These are phyloP conservation scores for Hydrolagus affinis DNA, from an alignment of 2,113 vertebrate species.

Conservation along the genomic window DNA sequence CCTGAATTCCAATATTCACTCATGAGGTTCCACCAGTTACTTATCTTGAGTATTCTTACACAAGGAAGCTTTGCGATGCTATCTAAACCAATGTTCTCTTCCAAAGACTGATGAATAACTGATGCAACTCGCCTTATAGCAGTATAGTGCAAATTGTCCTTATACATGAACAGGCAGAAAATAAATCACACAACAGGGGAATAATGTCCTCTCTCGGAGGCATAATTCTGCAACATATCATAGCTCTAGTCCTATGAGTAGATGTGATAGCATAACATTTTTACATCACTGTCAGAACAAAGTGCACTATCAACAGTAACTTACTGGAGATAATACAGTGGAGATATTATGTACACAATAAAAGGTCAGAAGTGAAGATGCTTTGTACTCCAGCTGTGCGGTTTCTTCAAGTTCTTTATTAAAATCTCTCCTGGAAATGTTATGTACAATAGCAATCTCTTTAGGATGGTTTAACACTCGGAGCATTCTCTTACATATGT, in stretches of 20 bases:
- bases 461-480: too few species aligned
- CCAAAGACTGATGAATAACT: neutral
- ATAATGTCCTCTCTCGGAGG: too few species aligned
- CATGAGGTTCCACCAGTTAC: neutral
- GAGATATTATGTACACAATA: neutral
- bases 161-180: too few species aligned
- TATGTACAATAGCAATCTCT: neutral
- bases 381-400: neutral
- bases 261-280: too few species aligned
- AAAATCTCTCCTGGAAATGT: neutral
- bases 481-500: neutral
- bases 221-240: too few species aligned
- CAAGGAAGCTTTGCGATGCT: too few species aligned
- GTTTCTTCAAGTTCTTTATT: neutral
- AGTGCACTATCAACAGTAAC: too few species aligned
- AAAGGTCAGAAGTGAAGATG: neutral
- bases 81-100: too few species aligned
- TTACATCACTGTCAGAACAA: too few species aligned
- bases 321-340: neutral
- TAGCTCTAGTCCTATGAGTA: too few species aligned
- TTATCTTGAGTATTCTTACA: too few species aligned
- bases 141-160: neutral
- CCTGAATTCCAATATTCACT: neutral
- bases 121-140: neutral
- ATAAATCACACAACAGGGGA: too few species aligned